These are phyloP conservation scores for Panzeria rudis DNA, from an alignment of 2,888 invertebrate species.

Conservation along the genomic window DNA sequence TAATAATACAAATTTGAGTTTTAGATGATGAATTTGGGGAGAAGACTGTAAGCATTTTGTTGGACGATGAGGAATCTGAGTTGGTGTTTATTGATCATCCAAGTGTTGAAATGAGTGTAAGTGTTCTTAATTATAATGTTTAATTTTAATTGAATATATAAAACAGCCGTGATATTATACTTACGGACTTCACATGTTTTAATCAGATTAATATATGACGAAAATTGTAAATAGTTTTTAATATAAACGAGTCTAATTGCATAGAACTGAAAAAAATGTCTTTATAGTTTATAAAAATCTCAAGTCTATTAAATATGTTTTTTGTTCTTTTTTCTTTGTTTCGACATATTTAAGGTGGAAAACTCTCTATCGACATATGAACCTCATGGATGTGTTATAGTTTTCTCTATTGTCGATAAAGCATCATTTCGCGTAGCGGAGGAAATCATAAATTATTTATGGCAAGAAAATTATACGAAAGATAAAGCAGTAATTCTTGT, in stretches of 20 bases:
- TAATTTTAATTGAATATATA: too few relatives aligned
- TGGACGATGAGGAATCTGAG: slow-evolving; percentile 95
- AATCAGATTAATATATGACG: too few relatives aligned
- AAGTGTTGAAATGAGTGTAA: slow-evolving; percentile 95
- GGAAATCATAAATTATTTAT: slow-evolving; percentile 93
- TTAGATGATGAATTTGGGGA: slow-evolving; percentile 96
- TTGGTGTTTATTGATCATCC: slow-evolving; percentile 96
- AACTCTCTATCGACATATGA: slow-evolving; percentile 95
- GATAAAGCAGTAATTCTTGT: slow-evolving; percentile 95
- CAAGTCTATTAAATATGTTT: not conserved
- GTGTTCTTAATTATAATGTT: slow-evolving; percentile 80
- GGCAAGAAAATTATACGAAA: slow-evolving; percentile 91
- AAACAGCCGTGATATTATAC: too few relatives aligned
- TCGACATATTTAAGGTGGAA: slow-evolving; percentile 87
- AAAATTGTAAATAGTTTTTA: too few relatives aligned
- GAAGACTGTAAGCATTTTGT: slow-evolving; percentile 93
- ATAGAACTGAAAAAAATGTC: too few relatives aligned
- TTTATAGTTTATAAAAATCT: too few relatives aligned
- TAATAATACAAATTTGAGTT: slow-evolving; percentile 85
- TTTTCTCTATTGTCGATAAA: slow-evolving; percentile 94
- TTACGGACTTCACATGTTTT: too few relatives aligned
- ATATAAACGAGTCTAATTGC: too few relatives aligned
- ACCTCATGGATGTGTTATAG: slow-evolving; percentile 95
- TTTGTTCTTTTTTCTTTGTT: not conserved
- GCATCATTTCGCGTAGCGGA: slow-evolving; percentile 92